These are phyloP conservation scores for Nomada ruficornis DNA, from an alignment of 2,888 invertebrate species.

Conservation along the genomic window DNA sequence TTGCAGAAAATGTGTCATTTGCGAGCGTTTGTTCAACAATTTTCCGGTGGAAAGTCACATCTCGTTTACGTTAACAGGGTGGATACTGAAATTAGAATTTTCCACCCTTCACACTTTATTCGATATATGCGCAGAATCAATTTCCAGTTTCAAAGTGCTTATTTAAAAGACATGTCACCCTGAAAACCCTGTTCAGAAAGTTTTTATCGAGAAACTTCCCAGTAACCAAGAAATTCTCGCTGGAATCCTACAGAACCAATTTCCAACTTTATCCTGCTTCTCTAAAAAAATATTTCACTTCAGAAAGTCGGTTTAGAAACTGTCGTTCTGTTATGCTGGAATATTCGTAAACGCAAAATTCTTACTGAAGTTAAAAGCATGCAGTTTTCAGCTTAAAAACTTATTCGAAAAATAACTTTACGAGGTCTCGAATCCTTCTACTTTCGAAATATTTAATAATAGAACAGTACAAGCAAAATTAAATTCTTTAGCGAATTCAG, in stretches of 20 bases:
- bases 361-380: too few species aligned
- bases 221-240: constrained; percentile 34
- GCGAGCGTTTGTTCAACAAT: not conserved
- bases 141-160: constrained; percentile 4
- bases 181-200: constrained; percentile 10
- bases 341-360: too few species aligned
- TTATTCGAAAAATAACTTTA: too few species aligned
- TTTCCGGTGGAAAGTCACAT: not conserved
- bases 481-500: too few species aligned
- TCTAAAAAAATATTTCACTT: constrained; percentile 1
- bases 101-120: not conserved
- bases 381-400: too few species aligned
- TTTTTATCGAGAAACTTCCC: constrained; percentile 30
- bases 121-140: not conserved
- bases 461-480: too few species aligned
- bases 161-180: constrained; percentile 4
- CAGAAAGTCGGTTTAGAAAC: too few species aligned
- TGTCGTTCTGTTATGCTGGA: too few species aligned
- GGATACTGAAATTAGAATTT: not conserved
- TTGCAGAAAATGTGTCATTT: not conserved
- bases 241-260: constrained; percentile 6
- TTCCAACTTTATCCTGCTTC: constrained; percentile 12
- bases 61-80: not conserved
- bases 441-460: too few species aligned
- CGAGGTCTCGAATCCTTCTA: too few species aligned